Evolutionary conservation across 2,888 invertebrate genomes (phyloP).

Genomic region (Campoplex nolae): DNA sequence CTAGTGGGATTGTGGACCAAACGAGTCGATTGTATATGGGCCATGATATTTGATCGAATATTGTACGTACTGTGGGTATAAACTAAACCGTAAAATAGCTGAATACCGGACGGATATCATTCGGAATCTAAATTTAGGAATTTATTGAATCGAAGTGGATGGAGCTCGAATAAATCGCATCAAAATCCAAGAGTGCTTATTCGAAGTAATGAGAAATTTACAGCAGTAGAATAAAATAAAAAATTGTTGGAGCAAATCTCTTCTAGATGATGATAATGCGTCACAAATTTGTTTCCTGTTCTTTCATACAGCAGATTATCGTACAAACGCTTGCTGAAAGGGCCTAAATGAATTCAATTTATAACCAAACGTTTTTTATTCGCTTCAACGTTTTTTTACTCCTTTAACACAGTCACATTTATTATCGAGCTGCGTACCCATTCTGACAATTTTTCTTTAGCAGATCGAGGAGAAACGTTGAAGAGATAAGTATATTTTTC

Average conservation of each 20-base stretch:
- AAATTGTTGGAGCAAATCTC: background rate
- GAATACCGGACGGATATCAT: slow-evolving; percentile 5
- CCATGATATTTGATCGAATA: background rate
- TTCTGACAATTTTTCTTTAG: background rate
- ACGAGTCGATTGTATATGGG: background rate
- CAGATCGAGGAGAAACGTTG: slow-evolving; percentile 5
- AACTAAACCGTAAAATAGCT: background rate
- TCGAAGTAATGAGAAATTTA: background rate
- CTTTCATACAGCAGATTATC: too few species aligned
- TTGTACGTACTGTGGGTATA: background rate
- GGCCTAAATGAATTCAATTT: background rate
- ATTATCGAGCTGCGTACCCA: background rate
- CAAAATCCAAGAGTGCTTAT: background rate
- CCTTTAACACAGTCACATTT: slow-evolving; percentile 12
- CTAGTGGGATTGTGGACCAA: too few species aligned
- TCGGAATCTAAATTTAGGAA: background rate
- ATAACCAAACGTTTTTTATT: background rate
- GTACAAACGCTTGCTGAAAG: background rate
- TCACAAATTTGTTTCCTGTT: background rate
- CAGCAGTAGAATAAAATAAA: background rate
- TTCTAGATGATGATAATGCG: background rate
- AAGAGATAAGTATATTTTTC: slow-evolving; percentile 54
- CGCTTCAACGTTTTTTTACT: background rate
- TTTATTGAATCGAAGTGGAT: background rate
- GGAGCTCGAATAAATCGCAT: background rate